Evolutionary conservation across 1,140 invertebrate genomes (phyloP), one percentile per base, ranked within the genome.

Genomic region (Nautilus pompilius): DNA sequence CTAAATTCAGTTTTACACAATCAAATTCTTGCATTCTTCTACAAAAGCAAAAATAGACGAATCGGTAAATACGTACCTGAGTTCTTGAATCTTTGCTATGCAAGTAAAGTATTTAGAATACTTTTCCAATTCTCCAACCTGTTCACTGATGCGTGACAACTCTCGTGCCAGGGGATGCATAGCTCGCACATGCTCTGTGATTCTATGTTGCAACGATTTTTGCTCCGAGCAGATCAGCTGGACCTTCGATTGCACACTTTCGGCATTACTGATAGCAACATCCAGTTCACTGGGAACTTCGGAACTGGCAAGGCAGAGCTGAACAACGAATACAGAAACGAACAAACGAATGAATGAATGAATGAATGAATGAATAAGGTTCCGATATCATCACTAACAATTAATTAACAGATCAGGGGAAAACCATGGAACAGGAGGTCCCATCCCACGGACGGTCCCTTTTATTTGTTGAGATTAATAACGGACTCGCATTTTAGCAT

Each of bases 41-140:
- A 54, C 6, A 6, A 15, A 1, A 60, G n/a, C 2, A 30, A 10
- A n/a, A 55, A 53, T 5, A 60, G 22, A 33, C 54, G 20, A 33
- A 45, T 17, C 13, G 20, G 34, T 45, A 17, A 22, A 0, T 28
- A 48, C 24, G 54, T 53, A 88, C 87, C 87, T 90, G 56, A 89
- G 81, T 65, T 87, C 84, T 76, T 90, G 88, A 56, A 91, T 84
- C 65, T 85, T 84, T 72, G 88, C 84, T 22, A 91, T 76, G 32
- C 88, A 84, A 62, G 85, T 83, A 20, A 90, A 75, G 77, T 92
- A 91, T 36, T 86, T 83, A 20, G 87, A 74, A 24, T 86, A 80
- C 60, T 84, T 84, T 68, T 90, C 86, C 48, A 90, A 79, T 58
- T 87, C 84, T 28, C 84, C 78, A 46, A 91, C 85, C 70, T 87